phyloP scores from a whole-genome alignment of 1,140 invertebrate genomes.

The Daktulosphaira vitifoliae region DNA sequence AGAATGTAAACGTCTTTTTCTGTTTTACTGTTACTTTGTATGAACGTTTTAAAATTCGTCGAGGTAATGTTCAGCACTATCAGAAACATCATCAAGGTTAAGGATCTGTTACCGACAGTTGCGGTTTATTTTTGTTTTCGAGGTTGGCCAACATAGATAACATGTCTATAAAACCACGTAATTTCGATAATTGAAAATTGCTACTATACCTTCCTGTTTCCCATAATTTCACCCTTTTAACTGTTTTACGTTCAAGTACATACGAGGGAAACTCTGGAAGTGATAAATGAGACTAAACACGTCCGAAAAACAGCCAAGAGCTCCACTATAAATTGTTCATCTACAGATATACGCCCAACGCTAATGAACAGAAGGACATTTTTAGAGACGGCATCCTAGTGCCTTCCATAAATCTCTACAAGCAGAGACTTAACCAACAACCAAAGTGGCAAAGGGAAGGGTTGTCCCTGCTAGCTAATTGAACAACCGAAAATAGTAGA shows the following conservation, averaged over 20 bases:
- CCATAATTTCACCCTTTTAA: neutral
- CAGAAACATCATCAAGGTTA: too few species aligned
- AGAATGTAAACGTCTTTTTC: too few species aligned
- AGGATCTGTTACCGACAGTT: too few species aligned
- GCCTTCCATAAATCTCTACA: constrained; percentile 12
- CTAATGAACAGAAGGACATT: constrained; percentile 27
- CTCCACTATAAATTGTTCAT: neutral
- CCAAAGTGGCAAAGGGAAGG: too few species aligned
- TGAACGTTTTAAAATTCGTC: too few species aligned
- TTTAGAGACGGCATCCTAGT: neutral
- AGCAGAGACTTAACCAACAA: neutral
- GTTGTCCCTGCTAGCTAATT: constrained; percentile 2
- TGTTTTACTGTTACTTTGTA: too few species aligned
- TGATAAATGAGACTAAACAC: neutral
- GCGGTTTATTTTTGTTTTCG: too few species aligned
- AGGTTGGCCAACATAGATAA: neutral
- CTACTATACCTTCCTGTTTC: neutral
- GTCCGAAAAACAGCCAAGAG: constrained; percentile 3
- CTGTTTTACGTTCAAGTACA: neutral
- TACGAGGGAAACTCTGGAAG: neutral
- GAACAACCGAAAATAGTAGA: constrained; percentile 18
- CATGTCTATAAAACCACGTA: neutral
- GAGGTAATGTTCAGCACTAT: too few species aligned
- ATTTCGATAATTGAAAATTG: constrained; percentile 20
- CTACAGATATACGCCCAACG: neutral